Percentiles rank a stretch among this genome's conserved stretches.
These are phyloP conservation scores for Meliscaeva auricollis DNA, from an alignment of 2,888 invertebrate species.

Conservation along the genomic window DNA sequence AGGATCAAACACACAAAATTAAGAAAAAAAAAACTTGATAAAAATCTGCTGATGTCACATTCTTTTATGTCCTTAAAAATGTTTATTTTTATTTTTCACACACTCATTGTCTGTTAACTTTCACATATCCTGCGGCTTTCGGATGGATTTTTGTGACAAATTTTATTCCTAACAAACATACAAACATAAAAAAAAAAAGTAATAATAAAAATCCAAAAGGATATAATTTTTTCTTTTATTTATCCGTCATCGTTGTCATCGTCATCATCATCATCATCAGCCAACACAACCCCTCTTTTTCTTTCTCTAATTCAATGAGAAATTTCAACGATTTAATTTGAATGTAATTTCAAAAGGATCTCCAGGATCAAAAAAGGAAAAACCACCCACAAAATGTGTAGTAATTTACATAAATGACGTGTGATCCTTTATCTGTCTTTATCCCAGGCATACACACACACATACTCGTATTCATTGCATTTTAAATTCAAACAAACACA, in stretches of 20 bases:
- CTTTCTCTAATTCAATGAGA: constrained; percentile 60
- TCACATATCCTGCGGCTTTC: constrained; percentile 18
- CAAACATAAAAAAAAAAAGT: neutral
- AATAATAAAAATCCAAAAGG: constrained; percentile 53
- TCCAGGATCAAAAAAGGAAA: constrained; percentile 33
- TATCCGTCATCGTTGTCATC: neutral
- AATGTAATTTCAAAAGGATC: constrained; percentile 65
- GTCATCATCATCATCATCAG: constrained; percentile 2
- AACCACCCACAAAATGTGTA: constrained; percentile 40
- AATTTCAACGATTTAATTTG: constrained; percentile 73
- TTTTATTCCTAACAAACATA: constrained; percentile 13
- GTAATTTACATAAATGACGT: constrained; percentile 68
- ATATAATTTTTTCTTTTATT: constrained; percentile 11
- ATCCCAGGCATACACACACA: neutral
- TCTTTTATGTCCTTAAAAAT: constrained; percentile 27
- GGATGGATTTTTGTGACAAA: constrained; percentile 51
- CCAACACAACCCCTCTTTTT: neutral
- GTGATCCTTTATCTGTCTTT: constrained; percentile 47
- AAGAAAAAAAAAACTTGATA: constrained; percentile 28
- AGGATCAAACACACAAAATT: neutral
- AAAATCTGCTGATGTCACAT: constrained; percentile 73
- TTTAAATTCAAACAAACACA: neutral
- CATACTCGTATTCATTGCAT: neutral
- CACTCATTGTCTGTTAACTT: constrained; percentile 23
- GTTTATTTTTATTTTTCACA: constrained; percentile 62